These are phyloP conservation scores for Gouania willdenowi DNA, from an alignment of 2,797 vertebrate genomes.

Conservation along the genomic window DNA sequence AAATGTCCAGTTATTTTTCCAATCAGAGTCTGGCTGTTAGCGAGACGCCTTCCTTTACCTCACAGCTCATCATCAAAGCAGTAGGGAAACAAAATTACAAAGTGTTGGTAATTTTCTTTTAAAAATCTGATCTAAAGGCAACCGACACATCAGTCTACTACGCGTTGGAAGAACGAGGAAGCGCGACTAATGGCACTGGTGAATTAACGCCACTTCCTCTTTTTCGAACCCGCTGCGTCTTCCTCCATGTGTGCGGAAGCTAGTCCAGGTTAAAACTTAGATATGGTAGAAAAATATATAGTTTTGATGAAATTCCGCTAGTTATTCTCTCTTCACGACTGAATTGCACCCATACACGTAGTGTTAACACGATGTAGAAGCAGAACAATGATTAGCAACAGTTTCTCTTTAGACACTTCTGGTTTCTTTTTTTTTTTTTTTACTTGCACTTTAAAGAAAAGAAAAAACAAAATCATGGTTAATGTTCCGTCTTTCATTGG, in stretches of 20 bases:
- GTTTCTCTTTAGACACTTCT: slow-evolving; percentile 66
- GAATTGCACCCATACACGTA: slow-evolving; percentile 72
- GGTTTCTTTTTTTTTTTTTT: slow-evolving; percentile 37
- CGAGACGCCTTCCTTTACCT: slow-evolving; percentile 22
- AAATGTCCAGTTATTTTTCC: too few relatives aligned
- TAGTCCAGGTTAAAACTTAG: slow-evolving; percentile 72
- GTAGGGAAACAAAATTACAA: slow-evolving; percentile 83
- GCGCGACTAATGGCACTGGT: slow-evolving; percentile 21
- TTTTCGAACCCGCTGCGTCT: slow-evolving; percentile 13
- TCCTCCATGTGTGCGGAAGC: slow-evolving; percentile 48
- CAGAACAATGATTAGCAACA: slow-evolving; percentile 57
- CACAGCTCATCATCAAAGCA: slow-evolving; percentile 47
- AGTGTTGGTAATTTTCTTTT: slow-evolving; percentile 71
- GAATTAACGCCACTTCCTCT: background rate
- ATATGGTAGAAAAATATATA: slow-evolving; percentile 86
- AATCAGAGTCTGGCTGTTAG: too few relatives aligned
- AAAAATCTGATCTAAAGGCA: slow-evolving; percentile 70
- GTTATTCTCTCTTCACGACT: slow-evolving; percentile 63
- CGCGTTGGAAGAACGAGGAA: slow-evolving; percentile 23
- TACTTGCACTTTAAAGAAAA: slow-evolving; percentile 66
- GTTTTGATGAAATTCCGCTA: slow-evolving; percentile 77
- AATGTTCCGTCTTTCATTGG: slow-evolving; percentile 75
- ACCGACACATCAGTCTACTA: slow-evolving; percentile 52
- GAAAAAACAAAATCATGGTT: slow-evolving; percentile 64
- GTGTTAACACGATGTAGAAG: slow-evolving; percentile 57